phyloP scores from a whole-genome alignment of 64 coral and sea anemone species.

The Montipora efflorescens region DNA sequence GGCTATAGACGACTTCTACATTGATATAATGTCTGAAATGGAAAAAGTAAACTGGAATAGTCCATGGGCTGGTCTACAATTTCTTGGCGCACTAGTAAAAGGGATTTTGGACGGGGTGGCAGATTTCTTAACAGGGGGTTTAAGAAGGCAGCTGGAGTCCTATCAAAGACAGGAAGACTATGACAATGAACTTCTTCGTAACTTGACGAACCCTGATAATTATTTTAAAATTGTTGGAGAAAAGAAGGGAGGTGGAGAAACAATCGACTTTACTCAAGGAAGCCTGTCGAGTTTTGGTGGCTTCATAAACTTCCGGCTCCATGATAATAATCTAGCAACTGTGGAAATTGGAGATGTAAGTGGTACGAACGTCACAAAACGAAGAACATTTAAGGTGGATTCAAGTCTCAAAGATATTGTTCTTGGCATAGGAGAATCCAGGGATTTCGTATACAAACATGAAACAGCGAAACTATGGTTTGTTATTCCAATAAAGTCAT shows the following conservation, averaged over 20 bases:
- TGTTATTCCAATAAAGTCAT: slow-evolving; percentile 58
- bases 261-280: slow-evolving; percentile 58
- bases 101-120: slow-evolving; percentile 58
- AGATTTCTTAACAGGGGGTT: slow-evolving; percentile 63
- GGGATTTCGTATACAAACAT: slow-evolving; percentile 32
- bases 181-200: slow-evolving; percentile 30
- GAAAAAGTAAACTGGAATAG: slow-evolving; percentile 54
- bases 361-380: slow-evolving; percentile 23
- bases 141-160: slow-evolving; percentile 53
- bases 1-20: slow-evolving; percentile 75
- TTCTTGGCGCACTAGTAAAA: slow-evolving; percentile 31
- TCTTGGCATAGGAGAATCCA: slow-evolving; percentile 58
- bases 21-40: slow-evolving; percentile 65
- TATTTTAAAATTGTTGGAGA: slow-evolving; percentile 58
- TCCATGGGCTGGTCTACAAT: slow-evolving; percentile 60
- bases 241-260: slow-evolving; percentile 34
- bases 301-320: slow-evolving; percentile 38
- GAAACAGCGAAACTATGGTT: slow-evolving; percentile 51
- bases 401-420: slow-evolving; percentile 45
- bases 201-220: slow-evolving; percentile 27
- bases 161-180: slow-evolving; percentile 44
- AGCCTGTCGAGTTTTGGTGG: slow-evolving; percentile 24
- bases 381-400: slow-evolving; percentile 17
- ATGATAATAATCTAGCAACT: slow-evolving; percentile 22
- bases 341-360: slow-evolving; percentile 54